phyloP scores from a whole-genome alignment of 2,113 vertebrate species.

The Labeo rohita region DNA sequence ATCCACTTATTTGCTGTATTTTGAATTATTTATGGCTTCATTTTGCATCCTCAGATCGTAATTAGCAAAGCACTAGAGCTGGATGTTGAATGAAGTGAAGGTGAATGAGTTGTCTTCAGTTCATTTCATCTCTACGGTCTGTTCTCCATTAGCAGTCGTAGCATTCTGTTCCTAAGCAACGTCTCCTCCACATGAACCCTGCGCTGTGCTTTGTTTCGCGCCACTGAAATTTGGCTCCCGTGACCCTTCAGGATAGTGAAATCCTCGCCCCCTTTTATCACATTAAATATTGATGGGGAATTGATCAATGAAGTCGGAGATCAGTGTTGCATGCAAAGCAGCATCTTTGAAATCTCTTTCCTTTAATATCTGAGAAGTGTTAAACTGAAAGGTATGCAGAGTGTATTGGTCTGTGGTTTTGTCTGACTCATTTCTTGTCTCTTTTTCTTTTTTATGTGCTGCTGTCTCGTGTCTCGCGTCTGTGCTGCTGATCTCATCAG shows the following conservation, averaged over 20 bases:
- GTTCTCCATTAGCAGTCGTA: background rate
- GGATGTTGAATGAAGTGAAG: background rate
- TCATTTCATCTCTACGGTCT: conserved; percentile 13
- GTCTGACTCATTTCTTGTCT: conserved; percentile 11
- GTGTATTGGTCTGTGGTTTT: too few relatives aligned
- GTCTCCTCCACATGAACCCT: conserved; percentile 21
- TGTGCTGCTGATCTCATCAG: conserved; percentile 53
- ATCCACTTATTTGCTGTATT: conserved; percentile 50
- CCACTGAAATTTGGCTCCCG: background rate
- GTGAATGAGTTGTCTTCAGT: background rate
- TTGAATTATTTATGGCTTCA: conserved; percentile 55
- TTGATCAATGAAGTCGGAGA: conserved; percentile 3
- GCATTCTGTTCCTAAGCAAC: conserved; percentile 55
- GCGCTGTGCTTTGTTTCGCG: background rate
- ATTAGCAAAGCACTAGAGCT: conserved; percentile 3
- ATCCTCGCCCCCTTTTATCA: conserved; percentile 41
- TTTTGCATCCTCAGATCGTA: conserved; percentile 13
- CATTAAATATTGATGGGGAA: conserved; percentile 52
- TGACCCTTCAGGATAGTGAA: conserved; percentile 2
- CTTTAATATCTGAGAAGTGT: background rate
- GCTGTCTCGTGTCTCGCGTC: background rate
- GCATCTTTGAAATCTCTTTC: conserved; percentile 22
- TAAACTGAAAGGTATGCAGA: background rate
- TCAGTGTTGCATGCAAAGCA: conserved; percentile 35
- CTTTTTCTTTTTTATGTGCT: conserved; percentile 11